Base-by-base conservation (phyloP, 2,797 vertebrate species). In the Apogon talboti region DNA sequence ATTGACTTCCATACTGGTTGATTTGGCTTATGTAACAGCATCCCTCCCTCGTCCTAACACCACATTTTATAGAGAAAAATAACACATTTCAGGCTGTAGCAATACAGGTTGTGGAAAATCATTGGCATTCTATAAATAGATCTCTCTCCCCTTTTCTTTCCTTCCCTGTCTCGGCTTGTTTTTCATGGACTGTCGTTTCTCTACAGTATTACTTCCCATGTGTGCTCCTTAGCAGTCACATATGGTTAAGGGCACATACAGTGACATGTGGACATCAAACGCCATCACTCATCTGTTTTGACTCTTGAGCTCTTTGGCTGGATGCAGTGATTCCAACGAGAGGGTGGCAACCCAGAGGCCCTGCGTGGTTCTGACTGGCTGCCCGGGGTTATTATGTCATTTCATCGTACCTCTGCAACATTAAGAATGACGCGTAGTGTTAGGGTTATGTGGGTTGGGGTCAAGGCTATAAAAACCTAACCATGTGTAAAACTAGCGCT, bases 401-500 rank as follows among this genome's bases (percentile, higher is more conserved):
- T 77, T 85, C 74, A 76, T 51, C 44, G 66, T 67, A 79, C 76
- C 82, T 81, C 82, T 19, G 52, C 61, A 19, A 63, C 77, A 87
- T 85, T 21, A 24, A 49, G 60, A 75, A 76, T 67, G 84, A 84
- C 82, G 49, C 41, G 68, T 48, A 38, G 83, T 71, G 74, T 80
- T 60, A 76, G 65, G 59, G 66, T 77, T 71, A 79, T 73, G 78
- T 52, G 63, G 70, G 76, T 77, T 54, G n/a, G 85, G 78, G 85
- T 86, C 83, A 80, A 69, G 84, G 88, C 84, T 79, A 78, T 84
- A 82, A 85, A 89, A 85, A 86, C 72, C 77, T 62, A 89, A 65
- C 83, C 76, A 60, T 86, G 88, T 81, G 78, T 86, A 81, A 83
- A 89, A 87, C 56, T 66, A 71, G 71, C 78, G 49, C 50, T 60